Percentiles rank a stretch among this genome's conserved stretches.
These are phyloP conservation scores for Salvelinus fontinalis DNA, from an alignment of 2,113 vertebrate species.

Conservation along the genomic window DNA sequence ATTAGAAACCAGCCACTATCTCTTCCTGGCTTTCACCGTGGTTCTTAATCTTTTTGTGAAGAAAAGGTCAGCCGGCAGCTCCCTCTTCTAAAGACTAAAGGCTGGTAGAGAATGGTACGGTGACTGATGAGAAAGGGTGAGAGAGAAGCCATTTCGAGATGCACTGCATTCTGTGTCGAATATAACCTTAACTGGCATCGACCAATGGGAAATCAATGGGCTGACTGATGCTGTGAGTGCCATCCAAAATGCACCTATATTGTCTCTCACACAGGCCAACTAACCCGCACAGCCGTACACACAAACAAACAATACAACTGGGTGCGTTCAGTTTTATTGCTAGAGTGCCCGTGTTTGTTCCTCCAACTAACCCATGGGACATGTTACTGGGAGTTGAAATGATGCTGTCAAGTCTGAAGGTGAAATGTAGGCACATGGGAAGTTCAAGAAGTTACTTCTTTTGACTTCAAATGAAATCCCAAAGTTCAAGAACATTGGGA, in stretches of 20 bases:
- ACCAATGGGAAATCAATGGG: constrained; percentile 71
- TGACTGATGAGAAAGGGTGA: constrained; percentile 1
- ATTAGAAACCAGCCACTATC: neutral
- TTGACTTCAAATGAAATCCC: too few relatives aligned
- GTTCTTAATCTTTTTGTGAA: neutral
- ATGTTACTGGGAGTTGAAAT: constrained; percentile 7
- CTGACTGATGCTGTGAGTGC: constrained; percentile 59
- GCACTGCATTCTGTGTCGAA: constrained; percentile 32
- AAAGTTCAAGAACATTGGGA: too few relatives aligned
- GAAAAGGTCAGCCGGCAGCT: constrained; percentile 13
- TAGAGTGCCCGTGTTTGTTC: constrained; percentile 41
- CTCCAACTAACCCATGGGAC: constrained; percentile 29
- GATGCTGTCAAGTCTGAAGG: constrained; percentile 11
- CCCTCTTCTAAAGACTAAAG: constrained; percentile 1
- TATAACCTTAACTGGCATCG: constrained; percentile 58
- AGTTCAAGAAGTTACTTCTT: too few relatives aligned
- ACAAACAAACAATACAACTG: constrained; percentile 35
- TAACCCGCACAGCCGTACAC: constrained; percentile 2
- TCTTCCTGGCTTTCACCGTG: neutral
- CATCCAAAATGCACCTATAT: constrained; percentile 46
- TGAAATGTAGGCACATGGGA: too few relatives aligned
- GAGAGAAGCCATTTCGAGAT: constrained; percentile 29
- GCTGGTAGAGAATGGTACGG: constrained; percentile 10
- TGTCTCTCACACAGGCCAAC: constrained; percentile 20
- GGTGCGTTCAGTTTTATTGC: constrained; percentile 39